These are phyloP conservation scores for Rotaria socialis DNA, from an alignment of 2,888 invertebrate species.

Conservation along the genomic window DNA sequence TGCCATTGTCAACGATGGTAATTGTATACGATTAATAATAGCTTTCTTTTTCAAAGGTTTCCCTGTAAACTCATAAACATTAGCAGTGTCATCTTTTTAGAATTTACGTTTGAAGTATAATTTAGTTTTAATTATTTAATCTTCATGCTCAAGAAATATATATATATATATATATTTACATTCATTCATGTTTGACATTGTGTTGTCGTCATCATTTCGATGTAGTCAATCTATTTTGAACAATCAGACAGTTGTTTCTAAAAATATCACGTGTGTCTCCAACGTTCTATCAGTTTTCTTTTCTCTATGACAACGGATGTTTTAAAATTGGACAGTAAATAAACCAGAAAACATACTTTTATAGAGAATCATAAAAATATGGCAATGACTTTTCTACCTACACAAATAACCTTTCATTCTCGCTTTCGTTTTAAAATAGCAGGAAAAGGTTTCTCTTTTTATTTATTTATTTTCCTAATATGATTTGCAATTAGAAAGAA, in stretches of 20 bases:
- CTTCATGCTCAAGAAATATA: not conserved
- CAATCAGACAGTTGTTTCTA: not conserved
- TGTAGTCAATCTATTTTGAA: not conserved
- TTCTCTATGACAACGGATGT: not conserved
- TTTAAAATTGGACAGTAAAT: not conserved
- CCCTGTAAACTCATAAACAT: too few relatives aligned
- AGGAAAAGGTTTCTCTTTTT: too few relatives aligned
- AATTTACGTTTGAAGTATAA: not conserved
- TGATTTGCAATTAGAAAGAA: too few relatives aligned
- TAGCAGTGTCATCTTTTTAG: not conserved
- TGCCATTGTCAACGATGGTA: too few relatives aligned
- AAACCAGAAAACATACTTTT: not conserved
- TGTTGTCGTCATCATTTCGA: not conserved
- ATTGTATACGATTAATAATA: too few relatives aligned
- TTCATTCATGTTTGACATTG: not conserved
- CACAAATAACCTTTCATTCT: too few relatives aligned
- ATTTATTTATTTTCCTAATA: too few relatives aligned
- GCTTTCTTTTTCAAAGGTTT: too few relatives aligned
- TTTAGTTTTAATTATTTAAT: not conserved
- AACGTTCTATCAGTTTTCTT: not conserved
- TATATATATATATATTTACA: too few relatives aligned
- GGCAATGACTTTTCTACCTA: too few relatives aligned
- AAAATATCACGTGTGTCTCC: not conserved
- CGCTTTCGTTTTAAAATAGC: too few relatives aligned
- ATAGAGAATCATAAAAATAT: too few relatives aligned